Base-by-base conservation (phyloP, 2,797 vertebrate species). In the Sphaeramia orbicularis region DNA sequence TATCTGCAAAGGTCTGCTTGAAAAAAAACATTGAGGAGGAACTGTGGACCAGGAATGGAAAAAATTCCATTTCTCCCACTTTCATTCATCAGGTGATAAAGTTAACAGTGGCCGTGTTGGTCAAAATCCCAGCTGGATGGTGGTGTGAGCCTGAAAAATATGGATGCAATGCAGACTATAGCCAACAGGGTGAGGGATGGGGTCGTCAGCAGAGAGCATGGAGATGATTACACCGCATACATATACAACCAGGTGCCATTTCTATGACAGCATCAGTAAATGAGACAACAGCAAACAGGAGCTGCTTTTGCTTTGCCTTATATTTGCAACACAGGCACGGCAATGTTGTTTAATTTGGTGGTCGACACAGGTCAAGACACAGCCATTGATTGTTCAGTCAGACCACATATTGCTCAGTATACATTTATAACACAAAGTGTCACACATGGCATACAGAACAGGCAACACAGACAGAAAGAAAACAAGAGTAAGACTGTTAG, bases 361-460 rank as follows among this genome's bases (percentile, higher is more conserved):
- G 58, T 75, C 13, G 51, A 83, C 74, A 85, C 71, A 78, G 64
- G 45, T 16, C 60, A 52, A 47, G 43, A 81, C 78, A 79, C 48
- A 68, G 70, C 54, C 51, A 69, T 4, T 69, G 73, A 73, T 67
- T 59, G 65, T 80, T 84, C 66, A 19, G 66, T 78, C 59, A 61
- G 43, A 82, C 58, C 36, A 5, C 40, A 79, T 90, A 88, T 91
- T 91, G 88, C 89, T 92, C 78, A 38, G 51, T 73, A 74, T 89
- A 91, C 82, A 92, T 82, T 69, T 60, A 87, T 50, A 83, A 83
- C 37, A 89, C 75, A 81, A 38, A 51, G 18, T 62, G 81, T 69
- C 55, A 82, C 73, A 81, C 79, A 83, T 53, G 44, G 55, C 59
- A 75, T 64, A 88, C 68, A 86, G 35, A 83, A 87, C 79, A 86